Evolutionary conservation across 2,888 invertebrate species (phyloP).

Genomic region (Mylabris sibirica): DNA sequence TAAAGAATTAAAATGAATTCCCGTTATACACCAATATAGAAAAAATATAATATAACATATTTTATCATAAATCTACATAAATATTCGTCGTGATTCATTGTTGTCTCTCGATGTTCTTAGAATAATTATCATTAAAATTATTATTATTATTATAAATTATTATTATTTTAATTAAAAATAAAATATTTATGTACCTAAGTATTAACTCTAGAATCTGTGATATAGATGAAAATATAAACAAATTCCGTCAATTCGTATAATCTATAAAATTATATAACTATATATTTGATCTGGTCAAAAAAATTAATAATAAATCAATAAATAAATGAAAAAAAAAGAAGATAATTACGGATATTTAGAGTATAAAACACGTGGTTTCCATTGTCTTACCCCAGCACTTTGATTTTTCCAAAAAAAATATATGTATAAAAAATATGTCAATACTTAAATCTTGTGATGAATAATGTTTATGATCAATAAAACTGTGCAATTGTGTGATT

Average conservation of each 20-base stretch:
- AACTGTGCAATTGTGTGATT: neutral
- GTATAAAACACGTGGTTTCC: constrained; percentile 31
- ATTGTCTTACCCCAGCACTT: constrained; percentile 29
- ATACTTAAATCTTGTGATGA: constrained; percentile 37
- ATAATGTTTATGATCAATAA: constrained; percentile 35
- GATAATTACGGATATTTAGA: constrained; percentile 20
- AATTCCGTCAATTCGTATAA: constrained; percentile 52
- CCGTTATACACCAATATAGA: constrained; percentile 51
- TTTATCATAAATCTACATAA: constrained; percentile 47
- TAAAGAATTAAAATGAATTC: constrained; percentile 45
- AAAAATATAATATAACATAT: constrained; percentile 36
- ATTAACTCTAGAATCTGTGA: constrained; percentile 53
- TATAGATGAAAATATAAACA: constrained; percentile 50
- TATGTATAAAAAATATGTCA: constrained; percentile 25
- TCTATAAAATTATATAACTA: constrained; percentile 36
- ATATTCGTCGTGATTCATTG: constrained; percentile 45
- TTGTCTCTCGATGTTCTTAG: constrained; percentile 39
- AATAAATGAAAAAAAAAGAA: neutral
- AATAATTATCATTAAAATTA: constrained; percentile 29
- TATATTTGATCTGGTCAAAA: constrained; percentile 20
- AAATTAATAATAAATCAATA: neutral
- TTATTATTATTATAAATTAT: constrained; percentile 26
- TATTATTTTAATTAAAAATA: too few species aligned
- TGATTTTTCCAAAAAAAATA: constrained; percentile 30
- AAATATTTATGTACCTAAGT: constrained; percentile 46